Base-by-base conservation (phyloP, 2,797 vertebrate genomes). In the Atherinosoma microstoma region DNA sequence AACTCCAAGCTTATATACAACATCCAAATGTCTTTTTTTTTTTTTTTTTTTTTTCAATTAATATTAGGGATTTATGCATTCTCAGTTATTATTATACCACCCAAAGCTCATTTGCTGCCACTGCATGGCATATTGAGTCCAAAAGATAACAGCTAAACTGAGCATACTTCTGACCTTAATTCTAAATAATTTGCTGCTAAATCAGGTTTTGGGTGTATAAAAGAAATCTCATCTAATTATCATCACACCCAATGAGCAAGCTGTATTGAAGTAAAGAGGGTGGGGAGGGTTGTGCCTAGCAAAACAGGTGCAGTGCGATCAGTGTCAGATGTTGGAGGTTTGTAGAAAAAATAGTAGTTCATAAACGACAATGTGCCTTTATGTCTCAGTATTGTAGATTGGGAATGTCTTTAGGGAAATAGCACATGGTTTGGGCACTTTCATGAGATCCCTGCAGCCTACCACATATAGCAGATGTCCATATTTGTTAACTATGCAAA, bases 381-480 rank as follows among this genome's bases (percentile, higher is more conserved):
- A 35, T 58, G 27, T 66, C 0, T 85, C 68, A 53, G 82, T 75
- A 71, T 72, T 79, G 70, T 29, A 45, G 42, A 15, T 65, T 53
- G 29, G 30, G 32, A 74, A 56, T 16, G 54, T 35, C 75, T 54
- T 40, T 12, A 60, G 71, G 73, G 53, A 83, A 79, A 4, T 30
- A 1, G 8, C 75, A 70, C 70, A 68, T 76, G 64, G 57, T 79
- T 68, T 76, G 20, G 56, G 68, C n/a, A 40, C 51, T 74, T 73
- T 76, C 61, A 49, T 58, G 63, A 71, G 78, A 78, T 38, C 45
- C 22, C 58, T 56, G 56, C 63, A 71, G 40, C 74, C 49, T 7
- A n/a, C 7, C 45, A 20, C 18, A 1, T n/a, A n/a, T 47, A n/a
- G 20, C 34, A 30, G 32, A 32, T 64, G 30, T 79, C 42, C 65